Percentiles rank a stretch among this genome's conserved stretches.
These are phyloP conservation scores for Ostrea edulis DNA, from an alignment of 1,140 invertebrate genomes.

Conservation along the genomic window DNA sequence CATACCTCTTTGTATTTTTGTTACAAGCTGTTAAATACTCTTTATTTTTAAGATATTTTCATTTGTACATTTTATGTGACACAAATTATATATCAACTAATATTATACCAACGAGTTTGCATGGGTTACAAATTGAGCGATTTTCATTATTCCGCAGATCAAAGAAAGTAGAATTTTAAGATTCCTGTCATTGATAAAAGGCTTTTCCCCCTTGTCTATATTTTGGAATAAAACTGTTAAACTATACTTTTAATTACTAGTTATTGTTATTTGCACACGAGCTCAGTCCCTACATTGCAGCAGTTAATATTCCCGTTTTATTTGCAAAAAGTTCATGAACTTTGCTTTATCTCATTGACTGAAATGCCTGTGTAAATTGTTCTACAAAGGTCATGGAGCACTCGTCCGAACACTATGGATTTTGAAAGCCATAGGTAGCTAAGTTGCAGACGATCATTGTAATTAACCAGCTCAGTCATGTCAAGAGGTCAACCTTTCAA, in stretches of 20 bases:
- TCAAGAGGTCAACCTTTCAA: constrained; percentile 29
- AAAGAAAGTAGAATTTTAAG: neutral
- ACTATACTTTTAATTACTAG: neutral
- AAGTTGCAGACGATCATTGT: constrained; percentile 36
- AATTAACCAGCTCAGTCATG: constrained; percentile 26
- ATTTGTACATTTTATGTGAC: neutral
- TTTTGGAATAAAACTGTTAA: constrained; percentile 14
- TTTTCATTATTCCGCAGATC: neutral
- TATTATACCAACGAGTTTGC: constrained; percentile 6
- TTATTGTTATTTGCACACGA: neutral
- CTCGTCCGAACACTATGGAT: constrained; percentile 24
- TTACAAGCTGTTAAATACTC: neutral
- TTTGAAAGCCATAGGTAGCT: constrained; percentile 37
- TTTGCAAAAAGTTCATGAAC: constrained; percentile 33
- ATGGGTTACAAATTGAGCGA: neutral
- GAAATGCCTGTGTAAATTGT: constrained; percentile 38
- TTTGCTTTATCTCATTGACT: constrained; percentile 24
- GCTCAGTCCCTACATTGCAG: neutral
- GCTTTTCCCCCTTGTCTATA: neutral
- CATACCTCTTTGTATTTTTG: constrained; percentile 6
- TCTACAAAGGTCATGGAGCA: constrained; percentile 15
- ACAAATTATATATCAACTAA: neutral
- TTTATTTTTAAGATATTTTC: neutral
- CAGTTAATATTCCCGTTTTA: constrained; percentile 10
- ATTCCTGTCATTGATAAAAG: neutral